Conservation (phyloP, 2,797 vertebrate species). For the Cercopithecus petaurista region DNA sequence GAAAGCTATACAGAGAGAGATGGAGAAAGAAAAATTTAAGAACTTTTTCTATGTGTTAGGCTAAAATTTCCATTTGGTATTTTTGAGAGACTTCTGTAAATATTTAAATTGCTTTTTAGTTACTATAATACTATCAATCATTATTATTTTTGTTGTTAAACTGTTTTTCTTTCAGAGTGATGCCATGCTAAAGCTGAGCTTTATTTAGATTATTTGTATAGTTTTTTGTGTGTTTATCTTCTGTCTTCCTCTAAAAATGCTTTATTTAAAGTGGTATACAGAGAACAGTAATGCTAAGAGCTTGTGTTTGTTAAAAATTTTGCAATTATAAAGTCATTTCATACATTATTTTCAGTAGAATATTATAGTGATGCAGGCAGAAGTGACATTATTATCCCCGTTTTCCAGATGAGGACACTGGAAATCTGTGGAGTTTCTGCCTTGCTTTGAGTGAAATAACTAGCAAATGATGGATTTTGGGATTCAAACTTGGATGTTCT, state of each 20-base stretch:
- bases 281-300: neutral
- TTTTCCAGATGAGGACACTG: neutral
- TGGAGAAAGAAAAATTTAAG: neutral
- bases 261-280: neutral
- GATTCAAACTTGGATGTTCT: neutral
- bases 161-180: neutral
- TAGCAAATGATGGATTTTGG: slow-evolving; percentile 13
- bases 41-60: neutral
- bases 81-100: slow-evolving; percentile 1
- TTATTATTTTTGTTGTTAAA: neutral
- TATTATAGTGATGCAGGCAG: neutral
- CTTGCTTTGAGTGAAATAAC: neutral
- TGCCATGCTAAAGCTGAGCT: neutral
- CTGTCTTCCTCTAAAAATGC: neutral
- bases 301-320: neutral
- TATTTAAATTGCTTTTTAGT: neutral
- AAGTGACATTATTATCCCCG: neutral
- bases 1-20: neutral
- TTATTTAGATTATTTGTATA: neutral
- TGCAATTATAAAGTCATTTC: slow-evolving; percentile 5
- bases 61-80: neutral
- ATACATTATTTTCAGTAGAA: neutral
- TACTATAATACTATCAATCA: neutral
- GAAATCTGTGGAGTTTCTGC: neutral
- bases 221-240: slow-evolving; percentile 6